A percentile compares a stretch with the other conserved stretches of the same genome.
phyloP scores from a whole-genome alignment of 2,888 invertebrate species.

The Sinhomidia bicolor region DNA sequence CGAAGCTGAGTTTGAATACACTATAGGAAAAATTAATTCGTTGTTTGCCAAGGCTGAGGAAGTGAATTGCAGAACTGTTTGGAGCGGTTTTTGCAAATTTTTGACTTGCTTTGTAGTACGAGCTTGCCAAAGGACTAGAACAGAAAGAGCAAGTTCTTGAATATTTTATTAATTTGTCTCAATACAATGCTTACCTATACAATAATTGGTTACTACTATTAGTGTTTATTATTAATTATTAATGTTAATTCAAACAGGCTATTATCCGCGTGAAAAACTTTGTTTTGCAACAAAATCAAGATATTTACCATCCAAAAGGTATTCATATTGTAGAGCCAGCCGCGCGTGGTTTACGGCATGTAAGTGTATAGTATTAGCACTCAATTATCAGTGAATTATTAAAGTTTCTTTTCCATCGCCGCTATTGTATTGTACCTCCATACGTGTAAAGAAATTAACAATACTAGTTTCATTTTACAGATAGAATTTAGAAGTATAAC shows the following conservation, averaged over 20 bases:
- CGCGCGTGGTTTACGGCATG: slow-evolving; percentile 56
- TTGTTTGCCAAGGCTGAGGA: slow-evolving; percentile 45
- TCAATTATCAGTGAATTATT: no score
- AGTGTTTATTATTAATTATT: no score
- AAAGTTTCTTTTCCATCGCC: not conserved
- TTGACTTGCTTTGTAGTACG: slow-evolving; percentile 52
- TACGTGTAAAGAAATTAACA: no score
- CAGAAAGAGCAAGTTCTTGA: slow-evolving; percentile 52
- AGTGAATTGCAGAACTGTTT: slow-evolving; percentile 43
- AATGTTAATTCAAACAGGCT: no score
- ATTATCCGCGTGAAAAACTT: slow-evolving; percentile 42
- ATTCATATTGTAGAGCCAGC: slow-evolving; percentile 65
- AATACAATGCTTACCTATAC: no score
- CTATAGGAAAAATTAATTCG: slow-evolving; percentile 53
- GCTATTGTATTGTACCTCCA: no score
- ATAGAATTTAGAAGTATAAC: slow-evolving; percentile 62
- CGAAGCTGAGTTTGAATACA: slow-evolving; percentile 59
- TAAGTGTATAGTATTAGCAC: no score
- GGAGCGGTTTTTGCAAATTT: slow-evolving; percentile 48
- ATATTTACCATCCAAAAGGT: slow-evolving; percentile 58
- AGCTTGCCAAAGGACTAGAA: slow-evolving; percentile 21
- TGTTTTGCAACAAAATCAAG: slow-evolving; percentile 54
- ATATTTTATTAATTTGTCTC: not conserved
- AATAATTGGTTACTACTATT: no score
- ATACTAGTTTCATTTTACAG: no score